Evolutionary conservation across 2,797 vertebrate genomes (phyloP), one percentile per base, ranked within the genome.

Genomic region (Ceryle rudis): DNA sequence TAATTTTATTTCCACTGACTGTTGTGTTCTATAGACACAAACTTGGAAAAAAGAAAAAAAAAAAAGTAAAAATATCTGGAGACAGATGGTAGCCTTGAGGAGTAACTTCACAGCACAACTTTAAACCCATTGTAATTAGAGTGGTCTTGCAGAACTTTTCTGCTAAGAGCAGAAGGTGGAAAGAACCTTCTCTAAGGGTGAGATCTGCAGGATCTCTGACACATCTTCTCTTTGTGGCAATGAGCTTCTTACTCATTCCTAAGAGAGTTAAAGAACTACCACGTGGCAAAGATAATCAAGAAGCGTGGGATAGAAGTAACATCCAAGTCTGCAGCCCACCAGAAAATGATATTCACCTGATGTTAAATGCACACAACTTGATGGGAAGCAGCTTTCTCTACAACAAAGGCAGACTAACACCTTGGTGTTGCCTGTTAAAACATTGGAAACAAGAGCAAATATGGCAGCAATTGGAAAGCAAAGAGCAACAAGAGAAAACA

Each of bases 401-500:
- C 58, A 91, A 90, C 94, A 92, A 97, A 97, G 92, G 91, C 91
- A 89, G 66, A 65, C 37, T 89, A 81, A 64, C 74, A 95, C 95
- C 97, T 95, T 95, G 90, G 96, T 83, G 87, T 10, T 92, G 90
- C 87, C 91, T 89, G 91, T 95, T 81, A 82, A 95, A 97, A 89
- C 26, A 19, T 2, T 67, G 93, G 95, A 94, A 97, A 97, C 85
- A 47, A 91, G 94, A 97, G 97, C 95, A 96, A 97, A 96, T 85
- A 96, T 97, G 97, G 98, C 96, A 97, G 98, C 96, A 95, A 96
- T 44, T 94, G 97, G 97, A 95, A 97, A 95, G 98, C 97, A 96
- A 97, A 97, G 97, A 98, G 96, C 97, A 97, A 97, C 96, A 93
- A 93, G 97, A 98, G 97, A 95, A 97, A 98, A 97, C 97, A 97